Evolutionary conservation across 2,888 invertebrate species (phyloP).

Genomic region (Morpho deidamia): DNA sequence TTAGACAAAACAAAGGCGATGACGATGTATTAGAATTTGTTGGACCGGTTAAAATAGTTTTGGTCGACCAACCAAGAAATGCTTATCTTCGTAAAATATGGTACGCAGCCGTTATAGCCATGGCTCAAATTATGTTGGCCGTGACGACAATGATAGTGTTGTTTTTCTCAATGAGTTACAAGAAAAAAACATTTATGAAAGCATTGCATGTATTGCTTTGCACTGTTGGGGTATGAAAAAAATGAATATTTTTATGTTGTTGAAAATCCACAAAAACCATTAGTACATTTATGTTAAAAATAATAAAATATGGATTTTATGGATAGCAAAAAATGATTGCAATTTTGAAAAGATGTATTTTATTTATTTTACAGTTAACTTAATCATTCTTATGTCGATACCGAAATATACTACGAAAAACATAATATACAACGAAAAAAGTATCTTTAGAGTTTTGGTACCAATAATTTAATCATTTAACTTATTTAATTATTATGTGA

Average conservation of each 20-base stretch:
- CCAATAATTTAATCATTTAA: too few species aligned
- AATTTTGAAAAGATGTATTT: too few species aligned
- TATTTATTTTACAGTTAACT: too few species aligned
- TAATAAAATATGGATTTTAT: too few species aligned
- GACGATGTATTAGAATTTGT: slow-evolving; percentile 37
- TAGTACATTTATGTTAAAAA: too few species aligned
- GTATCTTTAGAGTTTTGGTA: too few species aligned
- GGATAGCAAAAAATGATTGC: too few species aligned
- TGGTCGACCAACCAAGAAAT: slow-evolving; percentile 39
- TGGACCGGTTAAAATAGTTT: slow-evolving; percentile 52
- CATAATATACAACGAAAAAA: too few species aligned
- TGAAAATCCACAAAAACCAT: too few species aligned
- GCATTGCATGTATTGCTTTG: slow-evolving; percentile 43
- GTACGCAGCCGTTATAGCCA: slow-evolving; percentile 32
- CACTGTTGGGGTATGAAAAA: slow-evolving; percentile 43
- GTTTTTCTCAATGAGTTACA: slow-evolving; percentile 34
- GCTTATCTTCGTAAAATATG: slow-evolving; percentile 6
- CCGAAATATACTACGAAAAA: too few species aligned
- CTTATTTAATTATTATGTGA: too few species aligned
- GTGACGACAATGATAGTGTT: slow-evolving; percentile 33
- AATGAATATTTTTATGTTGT: neutral
- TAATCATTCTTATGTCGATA: too few species aligned
- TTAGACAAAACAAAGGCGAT: slow-evolving; percentile 20
- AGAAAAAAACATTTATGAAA: slow-evolving; percentile 13
- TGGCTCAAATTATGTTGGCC: slow-evolving; percentile 42